These are phyloP conservation scores for Dreissena rostriformis DNA, from an alignment of 1,140 invertebrate genomes.

Conservation along the genomic window DNA sequence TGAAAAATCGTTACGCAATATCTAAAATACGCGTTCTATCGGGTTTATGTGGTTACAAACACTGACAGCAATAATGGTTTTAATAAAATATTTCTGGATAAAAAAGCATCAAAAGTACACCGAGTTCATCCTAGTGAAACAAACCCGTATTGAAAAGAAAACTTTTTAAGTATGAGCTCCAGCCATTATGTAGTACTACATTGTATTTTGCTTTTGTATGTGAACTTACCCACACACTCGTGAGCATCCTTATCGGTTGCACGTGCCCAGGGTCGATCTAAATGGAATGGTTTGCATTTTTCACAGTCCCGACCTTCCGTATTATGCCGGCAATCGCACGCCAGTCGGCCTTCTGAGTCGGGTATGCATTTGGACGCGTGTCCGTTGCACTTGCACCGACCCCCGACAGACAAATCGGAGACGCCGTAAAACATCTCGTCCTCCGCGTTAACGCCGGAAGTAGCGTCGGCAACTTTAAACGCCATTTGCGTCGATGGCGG, in stretches of 20 bases:
- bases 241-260: conserved; percentile 97
- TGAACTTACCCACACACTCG: conserved; percentile 95
- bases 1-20: no score
- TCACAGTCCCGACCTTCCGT: conserved; percentile 99
- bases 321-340: conserved; percentile 98
- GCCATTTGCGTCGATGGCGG: no score
- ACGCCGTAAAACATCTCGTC: conserved; percentile 86
- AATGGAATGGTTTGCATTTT: conserved; percentile 98
- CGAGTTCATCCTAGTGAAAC: no score
- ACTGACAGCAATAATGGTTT: no score
- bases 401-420: conserved; percentile 98
- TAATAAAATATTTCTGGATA: no score
- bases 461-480: no score
- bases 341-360: conserved; percentile 86
- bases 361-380: conserved; percentile 94
- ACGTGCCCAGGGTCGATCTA: conserved; percentile 98
- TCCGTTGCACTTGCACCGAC: conserved; percentile 99
- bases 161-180: no score
- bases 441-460: conserved; percentile 7
- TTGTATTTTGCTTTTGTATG: not conserved
- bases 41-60: no score
- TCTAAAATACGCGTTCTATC: no score
- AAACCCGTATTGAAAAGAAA: no score
- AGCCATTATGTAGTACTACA: no score
- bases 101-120: no score